Evolutionary conservation across 2,113 vertebrate genomes (phyloP), one percentile per base, ranked within the genome.

Genomic region (Megaceryle maxima): DNA sequence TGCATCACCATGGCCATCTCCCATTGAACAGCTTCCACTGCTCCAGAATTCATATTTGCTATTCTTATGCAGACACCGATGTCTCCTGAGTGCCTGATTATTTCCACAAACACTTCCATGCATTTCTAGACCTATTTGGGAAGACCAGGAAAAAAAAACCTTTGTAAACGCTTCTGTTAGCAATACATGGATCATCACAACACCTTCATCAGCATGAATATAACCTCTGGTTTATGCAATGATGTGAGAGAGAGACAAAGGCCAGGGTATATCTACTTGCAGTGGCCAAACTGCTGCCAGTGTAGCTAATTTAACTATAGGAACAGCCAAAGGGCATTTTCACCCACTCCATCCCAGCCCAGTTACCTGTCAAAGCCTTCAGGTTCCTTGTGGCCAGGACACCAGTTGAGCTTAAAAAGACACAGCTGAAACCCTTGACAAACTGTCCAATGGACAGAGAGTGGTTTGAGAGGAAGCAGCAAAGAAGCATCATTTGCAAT

Each of bases 201-300:
- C 29, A 12, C 19, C n/a, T 60, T 48, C 69, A 22, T 14, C 43
- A 37, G 41, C 0, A 0, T 20, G 2, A 60, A 37, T 14, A n/a
- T 5, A 51, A 53, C 15, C 50, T 21, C 76, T n/a, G n/a, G 21
- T 48, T 31, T 37, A 15, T 9, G 64, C 37, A 41, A 11, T 13
- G 57, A 33, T 20, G 22, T 16, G 18, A 17, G 29, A 66, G 31
- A 75, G 13, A 50, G 8, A 11, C 21, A 74, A 88, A 84, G 35
- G 26, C 35, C 73, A 62, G n/a, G 8, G 12, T 31, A 11, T 33
- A 55, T 50, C 35, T 60, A 35, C 39, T 10, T 60, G 51, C 66
- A 59, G 81, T 33, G 44, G 13, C 46, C 62, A 84, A 63, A 63
- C 22, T 21, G 18, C 46, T 88, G 25, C 26, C 35, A 22, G 14